Evolutionary conservation across 1,140 invertebrate genomes (phyloP).

Genomic region (Listronotus bonariensis): DNA sequence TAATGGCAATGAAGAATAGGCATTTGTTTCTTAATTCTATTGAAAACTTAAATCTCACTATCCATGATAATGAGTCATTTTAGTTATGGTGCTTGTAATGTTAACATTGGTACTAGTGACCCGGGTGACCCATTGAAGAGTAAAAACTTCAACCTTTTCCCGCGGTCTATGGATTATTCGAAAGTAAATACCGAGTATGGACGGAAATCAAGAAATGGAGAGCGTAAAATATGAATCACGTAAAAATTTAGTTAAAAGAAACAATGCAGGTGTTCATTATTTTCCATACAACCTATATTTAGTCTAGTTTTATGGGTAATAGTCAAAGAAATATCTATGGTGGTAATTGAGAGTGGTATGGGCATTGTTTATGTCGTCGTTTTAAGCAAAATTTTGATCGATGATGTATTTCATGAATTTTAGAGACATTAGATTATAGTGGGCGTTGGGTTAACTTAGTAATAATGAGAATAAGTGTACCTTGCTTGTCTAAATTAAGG

Average conservation of each 20-base stretch:
- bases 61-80: constrained; percentile 13
- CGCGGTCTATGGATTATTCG: constrained; percentile 16
- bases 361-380: not conserved
- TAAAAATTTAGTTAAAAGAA: constrained; percentile 17
- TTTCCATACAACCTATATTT: constrained; percentile 18
- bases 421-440: too few relatives aligned
- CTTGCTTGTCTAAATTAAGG: too few relatives aligned
- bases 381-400: too few relatives aligned
- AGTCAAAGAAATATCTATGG: constrained; percentile 4
- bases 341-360: constrained; percentile 10
- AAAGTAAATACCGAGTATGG: constrained; percentile 28
- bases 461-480: too few relatives aligned
- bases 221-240: constrained; percentile 22
- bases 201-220: constrained; percentile 6
- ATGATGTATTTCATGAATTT: too few relatives aligned
- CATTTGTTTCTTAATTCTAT: too few relatives aligned
- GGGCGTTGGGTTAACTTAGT: too few relatives aligned
- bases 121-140: constrained; percentile 12
- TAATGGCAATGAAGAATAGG: not conserved
- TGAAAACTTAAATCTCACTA: constrained; percentile 9
- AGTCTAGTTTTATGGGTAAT: constrained; percentile 15
- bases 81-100: constrained; percentile 1
- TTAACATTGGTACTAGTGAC: constrained; percentile 30
- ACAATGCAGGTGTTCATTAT: constrained; percentile 27
- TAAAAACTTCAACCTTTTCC: constrained; percentile 28